A percentile compares a stretch with the other conserved stretches of the same genome.
Conservation (phyloP, 2,113 vertebrate species). For the Ctenomys sociabilis region DNA sequence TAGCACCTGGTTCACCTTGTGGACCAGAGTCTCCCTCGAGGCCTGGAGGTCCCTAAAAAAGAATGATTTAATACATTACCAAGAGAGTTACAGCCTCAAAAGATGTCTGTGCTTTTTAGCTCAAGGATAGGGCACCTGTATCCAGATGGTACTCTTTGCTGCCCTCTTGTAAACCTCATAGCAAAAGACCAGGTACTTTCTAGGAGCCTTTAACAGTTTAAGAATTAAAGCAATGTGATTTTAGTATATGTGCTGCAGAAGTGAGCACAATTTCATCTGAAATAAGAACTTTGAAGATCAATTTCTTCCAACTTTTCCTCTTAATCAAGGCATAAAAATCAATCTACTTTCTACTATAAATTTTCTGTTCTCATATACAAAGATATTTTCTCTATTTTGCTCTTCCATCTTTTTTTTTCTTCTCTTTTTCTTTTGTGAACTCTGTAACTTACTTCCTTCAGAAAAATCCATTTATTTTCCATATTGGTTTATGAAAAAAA, state of each 20-base stretch:
- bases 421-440: neutral
- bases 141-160: neutral
- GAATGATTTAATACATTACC: conserved; percentile 14
- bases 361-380: neutral
- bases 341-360: neutral
- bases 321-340: neutral
- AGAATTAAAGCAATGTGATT: conserved; percentile 19
- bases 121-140: neutral
- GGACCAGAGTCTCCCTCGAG: conserved; percentile 92
- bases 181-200: neutral
- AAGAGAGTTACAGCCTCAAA: neutral
- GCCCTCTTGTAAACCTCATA: neutral
- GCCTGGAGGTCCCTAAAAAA: conserved; percentile 91
- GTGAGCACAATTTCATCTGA: neutral
- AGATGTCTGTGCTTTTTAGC: neutral
- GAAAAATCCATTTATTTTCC: neutral
- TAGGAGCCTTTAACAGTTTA: neutral
- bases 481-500: conserved; percentile 4
- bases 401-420: neutral
- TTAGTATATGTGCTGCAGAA: too few species aligned
- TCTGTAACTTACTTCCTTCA: neutral
- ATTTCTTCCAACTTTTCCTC: neutral
- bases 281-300: neutral
- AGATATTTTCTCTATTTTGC: neutral
- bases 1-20: conserved; percentile 92